phyloP scores from a whole-genome alignment of 2,797 vertebrate genomes.

The Enteromius thamalakanensis region DNA sequence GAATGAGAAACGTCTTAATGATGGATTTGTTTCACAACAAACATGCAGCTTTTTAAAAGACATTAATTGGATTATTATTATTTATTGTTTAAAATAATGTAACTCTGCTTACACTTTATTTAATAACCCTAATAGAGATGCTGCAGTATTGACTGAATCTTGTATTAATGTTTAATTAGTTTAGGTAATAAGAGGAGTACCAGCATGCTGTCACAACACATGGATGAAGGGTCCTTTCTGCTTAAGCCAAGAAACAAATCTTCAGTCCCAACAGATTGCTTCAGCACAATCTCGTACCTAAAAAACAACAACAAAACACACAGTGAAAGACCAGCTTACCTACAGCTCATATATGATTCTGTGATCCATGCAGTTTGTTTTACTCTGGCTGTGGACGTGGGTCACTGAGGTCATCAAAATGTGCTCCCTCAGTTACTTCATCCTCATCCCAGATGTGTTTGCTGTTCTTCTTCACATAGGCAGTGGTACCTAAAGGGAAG shows the following conservation, averaged over 20 bases:
- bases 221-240: conserved; percentile 88
- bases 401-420: conserved; percentile 74
- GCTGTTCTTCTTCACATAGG: conserved; percentile 35
- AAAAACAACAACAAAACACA: conserved; percentile 4
- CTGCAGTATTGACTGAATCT: not conserved
- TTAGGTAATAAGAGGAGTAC: conserved; percentile 69
- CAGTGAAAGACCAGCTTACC: not conserved
- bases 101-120: not conserved
- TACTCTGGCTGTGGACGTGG: conserved; percentile 77
- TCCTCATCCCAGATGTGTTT: conserved; percentile 70
- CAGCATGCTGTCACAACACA: conserved; percentile 91
- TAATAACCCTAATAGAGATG: not conserved
- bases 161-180: not conserved
- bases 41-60: not conserved
- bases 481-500: conserved; percentile 14
- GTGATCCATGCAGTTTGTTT: conserved; percentile 34
- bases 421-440: conserved; percentile 74
- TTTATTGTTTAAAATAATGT: not conserved
- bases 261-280: conserved; percentile 88
- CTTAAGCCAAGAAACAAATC: conserved; percentile 89
- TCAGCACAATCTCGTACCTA: conserved; percentile 90
- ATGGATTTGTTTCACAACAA: not conserved
- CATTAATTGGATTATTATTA: not conserved
- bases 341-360: not conserved
- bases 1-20: not conserved